Evolutionary conservation across 2,888 invertebrate species (phyloP), one percentile per base, ranked within the genome.

Genomic region (Saturnia pavonia): DNA sequence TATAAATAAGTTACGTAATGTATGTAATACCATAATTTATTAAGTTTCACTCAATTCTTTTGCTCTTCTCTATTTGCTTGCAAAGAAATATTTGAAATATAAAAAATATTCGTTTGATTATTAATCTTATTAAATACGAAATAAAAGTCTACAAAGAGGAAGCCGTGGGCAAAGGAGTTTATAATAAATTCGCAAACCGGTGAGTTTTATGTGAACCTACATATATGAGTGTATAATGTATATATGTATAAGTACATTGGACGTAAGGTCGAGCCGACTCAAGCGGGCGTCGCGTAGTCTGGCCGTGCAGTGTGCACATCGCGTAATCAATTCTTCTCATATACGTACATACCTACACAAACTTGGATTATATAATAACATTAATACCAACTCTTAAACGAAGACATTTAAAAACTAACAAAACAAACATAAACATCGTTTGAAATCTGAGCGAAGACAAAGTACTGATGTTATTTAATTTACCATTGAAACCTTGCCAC

Each of bases 401-500:
- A 34, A 16, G 8, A 63, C 63, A 34, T 63, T 63, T 63, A 34
- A 1, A 8, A 27, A 34, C 27, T 63, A 63, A 25, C 27, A 16
- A 65, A 34, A 19, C 40, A 9, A 65, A 63, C 34, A 16, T 40
- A 40, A 63, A n/a, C 14, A 63, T 57, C 54, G 22, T 57, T 57
- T 63, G 63, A 63, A 27, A 40, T 63, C 65, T 65, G 65, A 19
- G 19, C 19, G 40, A 40, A 63, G 12, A 65, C 16, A 65, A 65
- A 40, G 65, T 65, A 65, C 19, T n/a, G 40, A 65, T 40, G 65
- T 76, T 76, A 77, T 76, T 78, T 74, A 76, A 77, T 76, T 74
- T 74, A 75, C 72, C 66, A 66, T 68, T 72, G 76, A 79, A 78
- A 76, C 76, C 73, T 74, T 76, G 76, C 74, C 74, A 65, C 57